A percentile compares a stretch with the other conserved stretches of the same genome.
These are phyloP conservation scores for Neocrepidodera transversa DNA, from an alignment of 2,888 invertebrate species.

Conservation along the genomic window DNA sequence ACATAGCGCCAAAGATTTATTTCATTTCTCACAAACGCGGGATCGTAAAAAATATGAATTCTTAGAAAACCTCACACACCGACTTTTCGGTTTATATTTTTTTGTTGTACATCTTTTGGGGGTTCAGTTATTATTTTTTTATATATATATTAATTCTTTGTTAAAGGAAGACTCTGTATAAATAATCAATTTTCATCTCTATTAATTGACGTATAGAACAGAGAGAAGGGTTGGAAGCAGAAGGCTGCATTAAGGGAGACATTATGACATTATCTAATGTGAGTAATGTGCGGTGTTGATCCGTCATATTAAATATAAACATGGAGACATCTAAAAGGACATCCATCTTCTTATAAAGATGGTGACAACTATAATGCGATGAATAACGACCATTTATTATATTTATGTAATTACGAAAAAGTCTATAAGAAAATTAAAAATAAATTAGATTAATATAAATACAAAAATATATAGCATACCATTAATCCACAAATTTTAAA, in stretches of 20 bases:
- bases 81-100: not conserved
- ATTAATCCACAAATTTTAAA: too few relatives aligned
- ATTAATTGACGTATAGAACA: slow-evolving; percentile 30
- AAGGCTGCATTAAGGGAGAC: not conserved
- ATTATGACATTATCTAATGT: slow-evolving; percentile 29
- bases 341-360: slow-evolving; percentile 50
- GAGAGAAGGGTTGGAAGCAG: slow-evolving; percentile 27
- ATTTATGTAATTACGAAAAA: too few relatives aligned
- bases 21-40: slow-evolving; percentile 51
- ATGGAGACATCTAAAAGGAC: slow-evolving; percentile 45
- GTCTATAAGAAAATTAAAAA: too few relatives aligned
- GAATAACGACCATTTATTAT: slow-evolving; percentile 48
- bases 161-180: too few relatives aligned
- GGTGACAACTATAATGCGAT: slow-evolving; percentile 49
- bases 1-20: slow-evolving; percentile 46
- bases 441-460: too few relatives aligned
- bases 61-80: slow-evolving; percentile 39
- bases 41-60: slow-evolving; percentile 49
- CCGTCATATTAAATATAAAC: slow-evolving; percentile 51
- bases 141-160: too few relatives aligned
- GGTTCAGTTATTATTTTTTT: too few relatives aligned
- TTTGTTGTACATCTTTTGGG: slow-evolving; percentile 16
- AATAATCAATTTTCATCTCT: slow-evolving; percentile 34
- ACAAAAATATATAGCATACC: too few relatives aligned
- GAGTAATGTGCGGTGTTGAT: slow-evolving; percentile 44